Conservation (phyloP, 2,888 invertebrate species). For the Synanthedon andrenaeformis region DNA sequence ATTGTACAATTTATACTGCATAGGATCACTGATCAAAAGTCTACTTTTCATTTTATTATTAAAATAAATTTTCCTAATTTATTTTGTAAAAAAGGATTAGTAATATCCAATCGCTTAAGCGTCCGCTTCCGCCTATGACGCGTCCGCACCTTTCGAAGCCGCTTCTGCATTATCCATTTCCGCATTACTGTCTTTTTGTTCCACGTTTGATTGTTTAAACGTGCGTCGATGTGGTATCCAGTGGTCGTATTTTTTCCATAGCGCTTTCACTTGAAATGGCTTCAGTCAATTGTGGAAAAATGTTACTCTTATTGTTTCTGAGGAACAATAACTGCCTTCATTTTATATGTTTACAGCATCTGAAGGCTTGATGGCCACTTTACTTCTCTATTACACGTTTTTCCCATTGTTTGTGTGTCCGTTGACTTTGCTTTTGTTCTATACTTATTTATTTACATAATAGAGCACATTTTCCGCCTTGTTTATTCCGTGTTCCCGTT, state of each 20-base stretch:
- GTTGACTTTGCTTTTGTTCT: slow-evolving; percentile 23
- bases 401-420: slow-evolving; percentile 36
- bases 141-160: slow-evolving; percentile 6
- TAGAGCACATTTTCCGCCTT: slow-evolving; percentile 11
- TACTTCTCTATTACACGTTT: slow-evolving; percentile 46
- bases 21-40: too few relatives aligned
- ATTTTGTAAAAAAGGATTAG: too few relatives aligned
- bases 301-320: slow-evolving; percentile 64
- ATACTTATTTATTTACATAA: slow-evolving; percentile 6
- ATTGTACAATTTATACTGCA: too few relatives aligned
- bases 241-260: slow-evolving; percentile 54
- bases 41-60: too few relatives aligned
- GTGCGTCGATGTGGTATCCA: slow-evolving; percentile 67
- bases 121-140: neutral
- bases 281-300: slow-evolving; percentile 66
- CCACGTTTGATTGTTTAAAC: slow-evolving; percentile 67
- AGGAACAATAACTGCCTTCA: slow-evolving; percentile 65
- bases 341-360: slow-evolving; percentile 66
- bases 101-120: too few relatives aligned
- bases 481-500: slow-evolving; percentile 2
- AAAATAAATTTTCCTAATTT: too few relatives aligned
- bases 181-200: slow-evolving; percentile 68
- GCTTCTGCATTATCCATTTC: slow-evolving; percentile 61
- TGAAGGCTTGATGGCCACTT: slow-evolving; percentile 59
- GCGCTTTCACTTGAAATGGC: slow-evolving; percentile 61